phyloP scores from a whole-genome alignment of 2,888 invertebrate species.

The Aleiodes alternator region DNA sequence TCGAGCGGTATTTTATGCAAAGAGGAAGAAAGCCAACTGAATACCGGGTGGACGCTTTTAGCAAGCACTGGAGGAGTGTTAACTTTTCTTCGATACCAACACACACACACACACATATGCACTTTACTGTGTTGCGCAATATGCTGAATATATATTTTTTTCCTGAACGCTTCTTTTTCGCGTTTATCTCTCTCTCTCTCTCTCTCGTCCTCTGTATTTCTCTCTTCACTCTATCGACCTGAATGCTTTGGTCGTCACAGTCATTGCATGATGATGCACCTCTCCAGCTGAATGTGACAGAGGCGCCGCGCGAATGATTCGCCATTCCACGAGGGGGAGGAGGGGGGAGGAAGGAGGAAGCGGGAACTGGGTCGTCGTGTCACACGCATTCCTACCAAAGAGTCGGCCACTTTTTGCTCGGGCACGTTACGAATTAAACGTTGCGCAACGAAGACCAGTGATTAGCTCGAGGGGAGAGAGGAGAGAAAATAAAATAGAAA shows the following conservation, averaged over 20 bases:
- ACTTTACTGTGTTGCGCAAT: constrained; percentile 22
- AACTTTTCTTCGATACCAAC: constrained; percentile 20
- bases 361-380: constrained; percentile 38
- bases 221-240: neutral
- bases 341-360: too few relatives aligned
- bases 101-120: neutral
- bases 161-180: neutral
- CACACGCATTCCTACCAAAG: constrained; percentile 34
- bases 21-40: constrained; percentile 47
- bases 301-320: constrained; percentile 24
- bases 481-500: too few relatives aligned
- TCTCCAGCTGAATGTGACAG: constrained; percentile 1
- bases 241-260: neutral
- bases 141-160: neutral
- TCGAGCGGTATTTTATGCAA: constrained; percentile 56
- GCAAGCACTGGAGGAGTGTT: constrained; percentile 37
- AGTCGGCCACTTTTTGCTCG: constrained; percentile 14
- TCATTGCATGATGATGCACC: neutral
- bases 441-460: constrained; percentile 28
- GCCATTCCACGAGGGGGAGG: neutral
- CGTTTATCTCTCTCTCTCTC: too few relatives aligned
- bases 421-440: constrained; percentile 8
- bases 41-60: constrained; percentile 52
- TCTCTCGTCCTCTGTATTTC: neutral
- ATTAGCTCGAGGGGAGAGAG: constrained; percentile 5